Evolutionary conservation across 2,113 vertebrate species (phyloP), one percentile per base, ranked within the genome.

Genomic region (Platysternon megacephalum): DNA sequence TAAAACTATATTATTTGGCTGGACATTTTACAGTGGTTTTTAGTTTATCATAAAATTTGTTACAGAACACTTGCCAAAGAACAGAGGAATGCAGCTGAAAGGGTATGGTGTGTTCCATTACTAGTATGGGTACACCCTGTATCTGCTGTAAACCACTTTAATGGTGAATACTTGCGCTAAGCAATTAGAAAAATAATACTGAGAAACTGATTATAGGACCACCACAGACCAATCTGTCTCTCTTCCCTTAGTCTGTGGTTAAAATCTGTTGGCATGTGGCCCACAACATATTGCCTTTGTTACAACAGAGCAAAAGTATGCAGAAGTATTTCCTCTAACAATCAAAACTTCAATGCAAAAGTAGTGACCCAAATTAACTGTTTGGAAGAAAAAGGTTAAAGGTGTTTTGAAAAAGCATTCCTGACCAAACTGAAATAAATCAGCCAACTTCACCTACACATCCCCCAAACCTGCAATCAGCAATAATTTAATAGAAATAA

Each of bases 401-500:
- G 96, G 94, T 91, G 87, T 96, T 94, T 93, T 98, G 95, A 94
- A 97, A 98, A 97, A 83, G 87, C 94, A 97, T 97, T 98, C 96
- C 95, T 95, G 91, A 81, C 91, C 82, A 92, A 94, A 97, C 88
- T 5, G 65, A 95, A 97, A 94, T 82, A 91, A 95, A 97, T 97
- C 96, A 96, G 92, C 96, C 92, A 92, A 87, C 95, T 97, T 97
- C 95, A 97, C 94, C 93, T 96, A 95, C 78, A 48, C 87, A 87
- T 86, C 96, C 95, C 93, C 93, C 82, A 95, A 96, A 94, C 91
- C 93, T 96, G 96, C 97, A 97, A 98, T 97, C 97, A 97, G 96
- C 97, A 97, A 96, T 97, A 91, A 97, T 97, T 97, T 97, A 80
- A 76, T 91, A 96, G 97, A 98, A 98, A 97, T 94, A 93, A 97